A percentile compares a stretch with the other conserved stretches of the same genome.
Conservation (phyloP, 2,113 vertebrate genomes). For the Megaceryle maxima region DNA sequence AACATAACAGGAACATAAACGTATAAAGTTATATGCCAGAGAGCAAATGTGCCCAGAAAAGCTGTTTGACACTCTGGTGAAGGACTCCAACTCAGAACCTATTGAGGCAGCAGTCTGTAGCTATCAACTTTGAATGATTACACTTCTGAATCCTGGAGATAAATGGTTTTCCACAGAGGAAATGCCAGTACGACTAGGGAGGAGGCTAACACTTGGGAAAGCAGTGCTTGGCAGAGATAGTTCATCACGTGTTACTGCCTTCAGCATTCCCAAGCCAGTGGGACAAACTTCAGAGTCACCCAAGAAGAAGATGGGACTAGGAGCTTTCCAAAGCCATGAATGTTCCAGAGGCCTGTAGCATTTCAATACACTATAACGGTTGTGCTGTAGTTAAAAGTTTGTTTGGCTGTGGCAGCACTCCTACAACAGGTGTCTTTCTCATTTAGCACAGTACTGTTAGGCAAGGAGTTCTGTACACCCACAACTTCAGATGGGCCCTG, state of each 20-base stretch:
- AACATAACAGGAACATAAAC: slow-evolving; percentile 6
- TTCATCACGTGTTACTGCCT: not conserved
- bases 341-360: not conserved
- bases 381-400: not conserved
- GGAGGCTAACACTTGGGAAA: not conserved
- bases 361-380: not conserved
- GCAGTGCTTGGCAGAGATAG: not conserved
- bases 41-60: not conserved
- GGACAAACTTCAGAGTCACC: not conserved
- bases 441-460: not conserved
- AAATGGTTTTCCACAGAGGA: slow-evolving; percentile 14
- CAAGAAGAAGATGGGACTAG: not conserved
- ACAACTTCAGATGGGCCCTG: not conserved
- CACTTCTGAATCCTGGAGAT: not conserved
- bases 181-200: not conserved
- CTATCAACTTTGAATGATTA: slow-evolving; percentile 8
- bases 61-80: not conserved
- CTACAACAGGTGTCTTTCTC: not conserved
- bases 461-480: not conserved
- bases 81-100: not conserved
- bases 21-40: not conserved
- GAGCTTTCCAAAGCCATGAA: not conserved
- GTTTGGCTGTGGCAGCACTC: not conserved
- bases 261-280: not conserved
- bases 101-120: not conserved